Conservation (phyloP, 2,888 invertebrate species). For the Chelonus formosanus region DNA sequence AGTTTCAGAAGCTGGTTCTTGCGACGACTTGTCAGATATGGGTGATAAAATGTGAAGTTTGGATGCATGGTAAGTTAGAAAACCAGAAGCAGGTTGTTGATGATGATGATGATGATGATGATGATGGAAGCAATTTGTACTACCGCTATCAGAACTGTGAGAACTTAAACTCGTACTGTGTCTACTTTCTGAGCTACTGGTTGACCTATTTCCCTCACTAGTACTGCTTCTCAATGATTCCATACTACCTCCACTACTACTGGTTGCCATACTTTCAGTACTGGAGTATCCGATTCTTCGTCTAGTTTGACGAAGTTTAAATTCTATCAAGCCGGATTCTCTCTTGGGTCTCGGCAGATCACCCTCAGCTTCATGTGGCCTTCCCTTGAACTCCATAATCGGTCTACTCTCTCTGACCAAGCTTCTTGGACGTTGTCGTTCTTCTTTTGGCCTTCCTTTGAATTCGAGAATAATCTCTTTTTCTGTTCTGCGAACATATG, state of each 20-base stretch:
- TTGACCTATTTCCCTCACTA: constrained; percentile 86
- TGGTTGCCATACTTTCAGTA: constrained; percentile 88
- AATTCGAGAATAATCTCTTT: constrained; percentile 71
- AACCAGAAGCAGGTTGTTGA: constrained; percentile 70
- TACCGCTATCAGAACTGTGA: constrained; percentile 84
- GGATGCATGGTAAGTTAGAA: constrained; percentile 75
- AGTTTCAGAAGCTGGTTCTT: constrained; percentile 84
- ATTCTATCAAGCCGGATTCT: constrained; percentile 68
- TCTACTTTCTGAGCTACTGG: constrained; percentile 84
- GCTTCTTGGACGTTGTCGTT: constrained; percentile 57
- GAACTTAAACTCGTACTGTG: constrained; percentile 86
- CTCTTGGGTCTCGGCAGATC: constrained; percentile 50
- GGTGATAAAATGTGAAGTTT: constrained; percentile 88
- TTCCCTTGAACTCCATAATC: constrained; percentile 78
- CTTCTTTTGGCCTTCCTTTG: constrained; percentile 74
- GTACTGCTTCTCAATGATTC: constrained; percentile 87
- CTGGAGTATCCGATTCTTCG: constrained; percentile 76
- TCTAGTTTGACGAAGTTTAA: constrained; percentile 72
- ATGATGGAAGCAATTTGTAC: constrained; percentile 70
- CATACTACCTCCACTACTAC: constrained; percentile 88
- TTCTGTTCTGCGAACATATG: constrained; percentile 69
- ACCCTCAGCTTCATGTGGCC: constrained; percentile 65
- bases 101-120: constrained; percentile 69
- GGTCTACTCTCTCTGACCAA: constrained; percentile 67
- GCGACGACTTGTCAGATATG: constrained; percentile 89